Evolutionary conservation across 1,140 invertebrate species (phyloP).

Genomic region (Lepidostoma basale): DNA sequence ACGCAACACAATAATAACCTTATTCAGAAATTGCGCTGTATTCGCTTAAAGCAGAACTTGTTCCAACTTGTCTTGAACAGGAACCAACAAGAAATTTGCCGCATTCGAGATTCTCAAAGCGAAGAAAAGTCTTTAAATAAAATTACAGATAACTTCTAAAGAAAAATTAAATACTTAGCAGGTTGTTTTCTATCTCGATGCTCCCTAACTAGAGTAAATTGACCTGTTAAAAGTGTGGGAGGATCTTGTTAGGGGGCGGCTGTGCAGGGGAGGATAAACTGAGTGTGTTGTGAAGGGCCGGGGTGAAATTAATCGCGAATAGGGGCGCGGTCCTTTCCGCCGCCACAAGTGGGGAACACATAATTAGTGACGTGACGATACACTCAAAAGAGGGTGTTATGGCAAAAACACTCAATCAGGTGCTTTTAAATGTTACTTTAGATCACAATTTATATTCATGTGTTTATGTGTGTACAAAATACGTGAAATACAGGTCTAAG

Average conservation of each 20-base stretch:
- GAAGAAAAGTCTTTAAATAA: too few species aligned
- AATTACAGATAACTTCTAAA: too few species aligned
- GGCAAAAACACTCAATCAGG: not conserved
- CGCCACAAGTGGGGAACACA: not conserved
- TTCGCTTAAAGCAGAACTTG: too few species aligned
- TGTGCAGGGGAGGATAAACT: not conserved
- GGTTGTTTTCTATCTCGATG: too few species aligned
- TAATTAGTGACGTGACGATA: slow-evolving; percentile 16
- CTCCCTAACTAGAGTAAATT: slow-evolving; percentile 8
- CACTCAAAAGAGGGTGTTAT: not conserved
- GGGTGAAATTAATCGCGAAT: not conserved
- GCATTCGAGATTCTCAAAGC: too few species aligned
- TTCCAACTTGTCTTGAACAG: not conserved
- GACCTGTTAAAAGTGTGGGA: slow-evolving; percentile 5
- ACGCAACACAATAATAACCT: too few species aligned
- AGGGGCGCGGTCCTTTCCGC: not conserved
- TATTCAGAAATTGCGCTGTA: too few species aligned
- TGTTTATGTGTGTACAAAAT: too few species aligned
- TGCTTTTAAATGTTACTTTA: too few species aligned
- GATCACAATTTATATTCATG: too few species aligned
- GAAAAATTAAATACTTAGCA: too few species aligned
- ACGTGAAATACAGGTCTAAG: too few species aligned
- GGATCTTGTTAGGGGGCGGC: not conserved
- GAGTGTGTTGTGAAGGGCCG: not conserved
- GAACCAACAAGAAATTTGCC: not conserved